Evolutionary conservation across 2,797 vertebrate species (phyloP), one percentile per base, ranked within the genome.

Genomic region (Leucoraja ocellata): DNA sequence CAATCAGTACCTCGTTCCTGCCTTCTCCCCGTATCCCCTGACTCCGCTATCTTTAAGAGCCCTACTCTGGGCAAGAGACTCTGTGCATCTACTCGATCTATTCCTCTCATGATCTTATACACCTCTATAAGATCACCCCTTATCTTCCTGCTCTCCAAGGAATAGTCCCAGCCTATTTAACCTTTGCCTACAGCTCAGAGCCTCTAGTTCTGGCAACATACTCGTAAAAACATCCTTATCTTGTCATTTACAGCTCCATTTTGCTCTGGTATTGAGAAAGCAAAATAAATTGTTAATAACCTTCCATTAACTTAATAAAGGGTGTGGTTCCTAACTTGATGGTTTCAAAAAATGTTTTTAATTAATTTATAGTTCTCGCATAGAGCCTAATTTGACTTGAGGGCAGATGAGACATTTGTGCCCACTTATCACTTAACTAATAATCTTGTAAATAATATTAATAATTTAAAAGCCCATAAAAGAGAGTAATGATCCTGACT

Each of bases 371-470:
- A 63, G 84, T 68, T 36, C n/a, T 65, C 6, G 84, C 63, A 68
- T 18, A 63, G 83, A 86, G 58, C 58, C 28, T 18, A 28, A 86
- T 36, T 68, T 88, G n/a, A 68, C 61, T 8, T 16, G 25, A 88
- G 84, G 61, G 84, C 28, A 88, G 61, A 88, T 65, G 28, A 65
- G 28, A 65, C 23, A 86, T n/a, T 86, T 32, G 83, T 28, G 28
- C 61, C 58, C 84, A 68, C 9, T 68, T 88, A n/a, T 18, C 13
- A 8, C 61, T 68, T 16, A 1, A 65, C 58, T 21, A 61, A 88
- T 88, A 36, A 18, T 88, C 84, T 68, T 28, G 61, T 36, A 88
- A 88, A 68, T 88, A 68, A 88, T 65, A 88, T 88, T 65, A 88
- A 88, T 88, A 88, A 88, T 68, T 88, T 63, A 68, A 61, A n/a